A percentile compares a stretch with the other conserved stretches of the same genome.
Conservation (phyloP, 64 coral and sea anemone species). For the Montipora cactus region DNA sequence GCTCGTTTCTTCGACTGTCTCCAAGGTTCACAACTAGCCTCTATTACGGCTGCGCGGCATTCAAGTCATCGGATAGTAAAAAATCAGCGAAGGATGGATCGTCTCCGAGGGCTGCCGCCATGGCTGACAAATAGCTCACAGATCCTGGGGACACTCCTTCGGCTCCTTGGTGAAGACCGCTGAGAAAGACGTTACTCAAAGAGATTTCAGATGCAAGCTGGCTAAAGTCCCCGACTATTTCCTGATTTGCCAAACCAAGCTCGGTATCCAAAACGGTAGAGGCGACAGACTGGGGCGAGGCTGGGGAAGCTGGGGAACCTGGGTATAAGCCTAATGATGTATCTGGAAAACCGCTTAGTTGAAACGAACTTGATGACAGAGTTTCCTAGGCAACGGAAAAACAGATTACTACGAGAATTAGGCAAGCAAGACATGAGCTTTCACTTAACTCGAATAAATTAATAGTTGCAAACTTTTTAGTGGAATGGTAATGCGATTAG, state of each 20-base stretch:
- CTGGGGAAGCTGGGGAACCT: slow-evolving; percentile 38
- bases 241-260: slow-evolving; percentile 41
- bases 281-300: slow-evolving; percentile 46
- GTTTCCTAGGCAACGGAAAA: slow-evolving; percentile 52
- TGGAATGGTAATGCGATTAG: neutral
- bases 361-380: slow-evolving; percentile 48
- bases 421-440: neutral
- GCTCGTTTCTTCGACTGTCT: slow-evolving; percentile 40
- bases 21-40: slow-evolving; percentile 54
- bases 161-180: slow-evolving; percentile 24
- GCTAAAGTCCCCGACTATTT: slow-evolving; percentile 36
- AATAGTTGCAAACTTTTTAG: neutral
- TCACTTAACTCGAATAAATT: neutral
- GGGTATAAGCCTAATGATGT: slow-evolving; percentile 13
- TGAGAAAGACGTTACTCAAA: slow-evolving; percentile 42
- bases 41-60: slow-evolving; percentile 44
- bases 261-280: slow-evolving; percentile 36
- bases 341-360: slow-evolving; percentile 33
- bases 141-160: neutral
- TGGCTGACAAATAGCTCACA: slow-evolving; percentile 26
- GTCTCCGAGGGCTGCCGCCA: slow-evolving; percentile 40
- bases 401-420: slow-evolving; percentile 56
- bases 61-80: neutral
- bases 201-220: slow-evolving; percentile 25
- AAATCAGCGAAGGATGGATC: slow-evolving; percentile 13